phyloP scores from a whole-genome alignment of 2,113 vertebrate genomes.

The Gnathonemus echidnorhynchus region DNA sequence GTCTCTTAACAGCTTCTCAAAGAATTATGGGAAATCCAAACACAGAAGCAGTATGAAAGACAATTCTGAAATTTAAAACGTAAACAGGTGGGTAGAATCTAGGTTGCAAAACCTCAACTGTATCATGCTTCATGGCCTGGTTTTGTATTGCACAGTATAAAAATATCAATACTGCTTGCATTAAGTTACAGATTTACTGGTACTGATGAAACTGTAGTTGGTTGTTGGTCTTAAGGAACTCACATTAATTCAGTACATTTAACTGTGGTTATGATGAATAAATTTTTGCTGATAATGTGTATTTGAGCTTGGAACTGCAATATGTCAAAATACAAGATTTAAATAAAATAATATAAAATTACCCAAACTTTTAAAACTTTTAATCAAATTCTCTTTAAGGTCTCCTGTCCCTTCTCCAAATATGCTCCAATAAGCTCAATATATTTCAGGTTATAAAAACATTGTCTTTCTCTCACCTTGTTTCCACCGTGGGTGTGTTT shows the following conservation, averaged over 20 bases:
- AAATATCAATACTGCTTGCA: neutral
- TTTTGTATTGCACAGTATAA: neutral
- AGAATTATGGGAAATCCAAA: neutral
- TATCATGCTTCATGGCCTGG: neutral
- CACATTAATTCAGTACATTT: neutral
- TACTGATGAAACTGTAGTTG: neutral
- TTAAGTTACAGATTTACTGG: neutral
- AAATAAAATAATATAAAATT: neutral
- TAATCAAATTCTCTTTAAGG: neutral
- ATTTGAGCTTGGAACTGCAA: neutral
- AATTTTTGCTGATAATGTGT: neutral
- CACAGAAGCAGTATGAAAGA: neutral
- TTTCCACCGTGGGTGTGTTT: neutral
- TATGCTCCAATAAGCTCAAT: neutral
- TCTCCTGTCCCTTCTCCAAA: neutral
- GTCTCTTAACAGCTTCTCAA: neutral
- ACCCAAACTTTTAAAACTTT: neutral
- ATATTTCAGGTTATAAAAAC: neutral
- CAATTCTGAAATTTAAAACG: neutral
- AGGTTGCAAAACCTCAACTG: neutral
- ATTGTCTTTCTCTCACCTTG: neutral
- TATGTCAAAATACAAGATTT: neutral
- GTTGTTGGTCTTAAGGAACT: neutral
- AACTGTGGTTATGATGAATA: neutral
- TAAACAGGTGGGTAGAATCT: neutral